Evolutionary conservation across 2,888 invertebrate genomes (phyloP).

Genomic region (Dexiosoma caninum): DNA sequence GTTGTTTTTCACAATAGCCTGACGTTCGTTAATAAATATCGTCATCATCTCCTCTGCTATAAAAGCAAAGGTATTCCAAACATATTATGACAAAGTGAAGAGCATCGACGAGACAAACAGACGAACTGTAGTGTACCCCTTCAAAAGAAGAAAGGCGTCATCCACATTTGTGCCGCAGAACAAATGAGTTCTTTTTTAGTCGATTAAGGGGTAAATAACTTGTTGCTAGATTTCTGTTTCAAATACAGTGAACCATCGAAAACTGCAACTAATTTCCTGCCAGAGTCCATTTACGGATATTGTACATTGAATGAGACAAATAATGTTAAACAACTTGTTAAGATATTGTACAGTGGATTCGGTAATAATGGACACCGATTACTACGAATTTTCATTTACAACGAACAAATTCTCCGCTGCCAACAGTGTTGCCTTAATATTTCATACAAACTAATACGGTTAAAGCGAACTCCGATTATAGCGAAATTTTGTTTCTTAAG

Average conservation of each 20-base stretch:
- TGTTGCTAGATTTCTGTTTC: neutral
- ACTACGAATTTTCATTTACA: too few relatives aligned
- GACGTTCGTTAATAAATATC: constrained; percentile 40
- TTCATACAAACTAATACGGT: too few relatives aligned
- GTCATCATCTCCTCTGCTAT: constrained; percentile 4
- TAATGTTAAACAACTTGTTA: too few relatives aligned
- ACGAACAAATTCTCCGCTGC: too few relatives aligned
- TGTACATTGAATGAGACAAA: too few relatives aligned
- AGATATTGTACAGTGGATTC: too few relatives aligned
- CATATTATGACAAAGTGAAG: neutral
- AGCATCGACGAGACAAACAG: neutral
- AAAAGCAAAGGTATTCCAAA: constrained; percentile 26
- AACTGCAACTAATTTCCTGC: neutral
- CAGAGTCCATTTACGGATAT: too few relatives aligned
- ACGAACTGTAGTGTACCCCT: neutral
- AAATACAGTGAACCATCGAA: neutral
- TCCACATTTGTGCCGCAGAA: neutral
- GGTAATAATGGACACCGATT: too few relatives aligned
- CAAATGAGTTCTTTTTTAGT: constrained; percentile 43
- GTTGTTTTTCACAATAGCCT: constrained; percentile 19
- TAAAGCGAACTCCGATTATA: too few relatives aligned
- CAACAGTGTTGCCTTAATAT: too few relatives aligned
- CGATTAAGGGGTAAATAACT: constrained; percentile 36
- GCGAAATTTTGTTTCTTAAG: too few relatives aligned
- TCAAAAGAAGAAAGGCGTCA: constrained; percentile 13